Evolutionary conservation across 2,113 vertebrate genomes (phyloP).

Genomic region (Centropus unirufus): DNA sequence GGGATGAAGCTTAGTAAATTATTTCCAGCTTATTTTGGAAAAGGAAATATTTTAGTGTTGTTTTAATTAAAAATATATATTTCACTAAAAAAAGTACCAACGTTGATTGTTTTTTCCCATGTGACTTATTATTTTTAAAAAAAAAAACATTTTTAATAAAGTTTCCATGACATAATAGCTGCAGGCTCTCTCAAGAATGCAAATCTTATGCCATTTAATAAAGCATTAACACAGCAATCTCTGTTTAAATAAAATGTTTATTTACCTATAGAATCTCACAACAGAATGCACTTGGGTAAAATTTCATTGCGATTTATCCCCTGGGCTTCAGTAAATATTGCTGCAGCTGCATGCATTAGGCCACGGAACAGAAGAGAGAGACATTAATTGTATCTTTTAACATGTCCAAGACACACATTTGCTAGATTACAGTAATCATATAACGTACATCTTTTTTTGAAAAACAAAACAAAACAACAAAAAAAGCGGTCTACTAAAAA

Average conservation of each 20-base stretch:
- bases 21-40: not conserved
- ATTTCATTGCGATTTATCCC: slow-evolving; percentile 16
- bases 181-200: not conserved
- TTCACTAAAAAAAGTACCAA: not conserved
- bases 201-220: not conserved
- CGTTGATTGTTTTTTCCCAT: not conserved
- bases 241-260: slow-evolving; percentile 28
- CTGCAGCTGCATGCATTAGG: slow-evolving; percentile 4
- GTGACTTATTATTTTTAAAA: not conserved
- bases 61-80: not conserved
- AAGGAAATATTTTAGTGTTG: not conserved
- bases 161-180: not conserved
- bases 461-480: not conserved
- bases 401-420: slow-evolving; percentile 14
- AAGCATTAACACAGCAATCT: not conserved
- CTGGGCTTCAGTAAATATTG: slow-evolving; percentile 31
- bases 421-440: slow-evolving; percentile 40
- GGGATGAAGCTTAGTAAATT: not conserved
- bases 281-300: slow-evolving; percentile 26
- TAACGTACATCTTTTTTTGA: not conserved
- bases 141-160: not conserved
- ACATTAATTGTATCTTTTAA: slow-evolving; percentile 36
- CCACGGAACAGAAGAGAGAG: not conserved
- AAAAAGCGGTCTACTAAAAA: not conserved
- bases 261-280: slow-evolving; percentile 31